Evolutionary conservation across 2,888 invertebrate species (phyloP).

Genomic region (Exephanes ischioxanthus): DNA sequence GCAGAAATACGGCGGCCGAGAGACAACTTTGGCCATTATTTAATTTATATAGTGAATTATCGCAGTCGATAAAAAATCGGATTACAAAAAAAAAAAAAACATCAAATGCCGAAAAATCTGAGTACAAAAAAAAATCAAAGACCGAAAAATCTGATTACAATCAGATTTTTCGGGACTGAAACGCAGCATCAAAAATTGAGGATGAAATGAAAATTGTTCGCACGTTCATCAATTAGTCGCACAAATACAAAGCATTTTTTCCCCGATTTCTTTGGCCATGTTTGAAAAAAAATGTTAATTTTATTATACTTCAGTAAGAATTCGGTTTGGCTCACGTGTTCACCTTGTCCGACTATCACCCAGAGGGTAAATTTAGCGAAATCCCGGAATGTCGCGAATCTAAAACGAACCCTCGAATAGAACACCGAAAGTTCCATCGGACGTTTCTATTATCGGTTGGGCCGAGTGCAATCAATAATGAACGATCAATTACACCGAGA

Average conservation of each 20-base stretch:
- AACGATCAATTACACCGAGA: constrained; percentile 23
- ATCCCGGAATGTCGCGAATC: neutral
- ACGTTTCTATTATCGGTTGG: constrained; percentile 38
- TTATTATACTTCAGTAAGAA: too few species aligned
- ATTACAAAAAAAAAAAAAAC: too few species aligned
- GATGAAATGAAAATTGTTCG: neutral
- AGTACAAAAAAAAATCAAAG: too few species aligned
- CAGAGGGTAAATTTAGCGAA: neutral
- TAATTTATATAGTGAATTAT: neutral
- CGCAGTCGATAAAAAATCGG: neutral
- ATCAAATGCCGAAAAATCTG: too few species aligned
- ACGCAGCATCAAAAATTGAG: too few species aligned
- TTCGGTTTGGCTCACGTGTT: too few species aligned
- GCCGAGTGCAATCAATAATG: neutral
- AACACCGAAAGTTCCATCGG: neutral
- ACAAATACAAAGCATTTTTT: too few species aligned
- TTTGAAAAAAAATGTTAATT: too few species aligned
- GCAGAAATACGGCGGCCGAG: neutral
- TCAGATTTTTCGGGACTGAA: neutral
- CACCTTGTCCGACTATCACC: too few species aligned
- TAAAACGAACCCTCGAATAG: neutral
- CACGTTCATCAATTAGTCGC: neutral
- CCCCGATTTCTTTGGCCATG: too few species aligned
- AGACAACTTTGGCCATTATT: neutral
- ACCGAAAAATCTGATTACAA: neutral